Conservation (phyloP, 2,113 vertebrate species). For the Manacus vitellinus region DNA sequence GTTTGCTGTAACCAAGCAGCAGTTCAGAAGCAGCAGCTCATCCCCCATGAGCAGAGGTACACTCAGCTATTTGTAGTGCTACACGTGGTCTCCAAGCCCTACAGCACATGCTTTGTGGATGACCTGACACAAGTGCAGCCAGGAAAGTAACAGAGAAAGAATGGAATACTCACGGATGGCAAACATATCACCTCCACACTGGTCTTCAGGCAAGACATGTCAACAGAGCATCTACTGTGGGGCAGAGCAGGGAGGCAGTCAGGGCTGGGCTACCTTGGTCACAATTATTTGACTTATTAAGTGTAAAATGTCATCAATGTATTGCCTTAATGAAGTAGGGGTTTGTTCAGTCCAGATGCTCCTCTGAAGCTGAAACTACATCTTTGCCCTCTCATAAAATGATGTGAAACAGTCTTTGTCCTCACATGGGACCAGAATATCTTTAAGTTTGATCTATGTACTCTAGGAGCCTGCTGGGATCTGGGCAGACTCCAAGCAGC, state of each 20-base stretch:
- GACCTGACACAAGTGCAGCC: neutral
- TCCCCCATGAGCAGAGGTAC: neutral
- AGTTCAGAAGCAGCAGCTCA: neutral
- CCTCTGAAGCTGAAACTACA: neutral
- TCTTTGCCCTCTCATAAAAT: neutral
- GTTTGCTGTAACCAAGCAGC: neutral
- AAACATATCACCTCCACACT: neutral
- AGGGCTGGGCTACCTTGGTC: neutral
- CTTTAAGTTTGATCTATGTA: neutral
- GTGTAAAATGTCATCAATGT: neutral
- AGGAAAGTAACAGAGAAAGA: neutral
- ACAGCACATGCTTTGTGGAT: neutral
- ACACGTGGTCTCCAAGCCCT: accelerated
- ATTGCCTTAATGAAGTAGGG: neutral
- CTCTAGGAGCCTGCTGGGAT: neutral
- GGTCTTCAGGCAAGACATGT: neutral
- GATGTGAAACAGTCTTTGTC: neutral
- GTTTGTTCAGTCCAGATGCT: neutral
- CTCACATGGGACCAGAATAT: neutral
- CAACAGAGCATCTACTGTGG: neutral
- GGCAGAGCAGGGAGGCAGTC: neutral
- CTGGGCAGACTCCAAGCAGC: neutral
- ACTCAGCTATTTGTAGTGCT: neutral
- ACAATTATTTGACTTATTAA: neutral
- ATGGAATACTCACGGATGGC: neutral